phyloP scores from a whole-genome alignment of 2,113 vertebrate genomes.

The Urocynchramus pylzowi region DNA sequence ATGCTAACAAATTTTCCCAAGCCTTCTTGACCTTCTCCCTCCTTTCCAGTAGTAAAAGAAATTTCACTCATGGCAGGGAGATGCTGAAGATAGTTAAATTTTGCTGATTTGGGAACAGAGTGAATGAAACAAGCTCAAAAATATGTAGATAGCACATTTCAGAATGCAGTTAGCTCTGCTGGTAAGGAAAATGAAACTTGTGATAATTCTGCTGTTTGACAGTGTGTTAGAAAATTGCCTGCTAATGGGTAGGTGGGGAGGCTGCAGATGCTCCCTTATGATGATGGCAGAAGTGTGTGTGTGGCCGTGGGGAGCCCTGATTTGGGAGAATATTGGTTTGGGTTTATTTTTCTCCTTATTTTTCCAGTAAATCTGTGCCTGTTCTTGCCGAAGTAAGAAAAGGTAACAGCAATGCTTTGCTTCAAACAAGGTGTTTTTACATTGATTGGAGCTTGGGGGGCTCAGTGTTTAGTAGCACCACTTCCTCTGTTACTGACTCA shows the following conservation, averaged over 20 bases:
- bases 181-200: background rate
- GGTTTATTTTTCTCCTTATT: background rate
- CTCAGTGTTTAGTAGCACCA: background rate
- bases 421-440: background rate
- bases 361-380: background rate
- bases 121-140: conserved; percentile 4
- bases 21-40: conserved; percentile 54
- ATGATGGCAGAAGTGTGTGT: background rate
- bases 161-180: background rate
- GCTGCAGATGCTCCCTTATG: background rate
- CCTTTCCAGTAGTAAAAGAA: conserved; percentile 26
- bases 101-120: conserved; percentile 34
- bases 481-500: background rate
- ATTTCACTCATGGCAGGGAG: background rate
- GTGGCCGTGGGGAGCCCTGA: background rate
- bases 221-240: background rate
- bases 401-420: background rate
- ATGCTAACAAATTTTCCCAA: conserved; percentile 58
- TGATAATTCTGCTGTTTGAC: background rate
- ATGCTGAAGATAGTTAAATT: conserved; percentile 7
- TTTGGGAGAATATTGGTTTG: background rate
- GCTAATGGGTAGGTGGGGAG: background rate
- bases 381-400: fast-evolving
- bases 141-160: background rate
- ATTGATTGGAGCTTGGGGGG: background rate